Conservation (phyloP, 1,140 invertebrate genomes). For the Cherax destructor region DNA sequence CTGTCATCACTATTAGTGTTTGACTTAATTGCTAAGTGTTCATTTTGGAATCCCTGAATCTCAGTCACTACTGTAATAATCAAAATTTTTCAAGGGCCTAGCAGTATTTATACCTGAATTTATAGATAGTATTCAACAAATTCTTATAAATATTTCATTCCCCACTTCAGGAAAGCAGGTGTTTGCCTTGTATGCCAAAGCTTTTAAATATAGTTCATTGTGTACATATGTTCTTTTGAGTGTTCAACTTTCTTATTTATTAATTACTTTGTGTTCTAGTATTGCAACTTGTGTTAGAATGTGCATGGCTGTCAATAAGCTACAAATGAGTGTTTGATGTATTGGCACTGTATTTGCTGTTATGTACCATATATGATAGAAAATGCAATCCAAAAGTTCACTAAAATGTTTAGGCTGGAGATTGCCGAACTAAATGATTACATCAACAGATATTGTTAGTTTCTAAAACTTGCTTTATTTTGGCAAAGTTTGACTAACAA, state of each 20-base stretch:
- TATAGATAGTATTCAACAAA: background rate
- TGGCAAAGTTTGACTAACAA: no score
- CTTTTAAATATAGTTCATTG: background rate
- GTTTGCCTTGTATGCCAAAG: background rate
- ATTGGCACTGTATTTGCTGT: no score
- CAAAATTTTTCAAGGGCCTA: background rate
- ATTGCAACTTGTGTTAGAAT: no score
- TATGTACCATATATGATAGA: no score
- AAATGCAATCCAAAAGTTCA: no score
- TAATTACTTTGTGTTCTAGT: no score
- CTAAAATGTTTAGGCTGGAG: no score
- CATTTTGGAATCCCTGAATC: background rate
- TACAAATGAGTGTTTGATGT: no score
- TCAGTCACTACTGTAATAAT: background rate
- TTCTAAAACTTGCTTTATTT: no score
- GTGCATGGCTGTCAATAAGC: no score
- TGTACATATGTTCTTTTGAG: background rate
- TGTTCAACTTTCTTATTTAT: background rate
- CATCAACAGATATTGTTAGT: no score
- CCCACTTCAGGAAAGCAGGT: background rate
- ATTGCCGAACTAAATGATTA: no score
- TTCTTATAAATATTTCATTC: background rate
- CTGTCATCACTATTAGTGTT: background rate
- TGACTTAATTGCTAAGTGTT: background rate
- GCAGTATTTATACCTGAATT: background rate